These are phyloP conservation scores for Heteromurus nitidus DNA, from an alignment of 2,888 invertebrate species.

Conservation along the genomic window DNA sequence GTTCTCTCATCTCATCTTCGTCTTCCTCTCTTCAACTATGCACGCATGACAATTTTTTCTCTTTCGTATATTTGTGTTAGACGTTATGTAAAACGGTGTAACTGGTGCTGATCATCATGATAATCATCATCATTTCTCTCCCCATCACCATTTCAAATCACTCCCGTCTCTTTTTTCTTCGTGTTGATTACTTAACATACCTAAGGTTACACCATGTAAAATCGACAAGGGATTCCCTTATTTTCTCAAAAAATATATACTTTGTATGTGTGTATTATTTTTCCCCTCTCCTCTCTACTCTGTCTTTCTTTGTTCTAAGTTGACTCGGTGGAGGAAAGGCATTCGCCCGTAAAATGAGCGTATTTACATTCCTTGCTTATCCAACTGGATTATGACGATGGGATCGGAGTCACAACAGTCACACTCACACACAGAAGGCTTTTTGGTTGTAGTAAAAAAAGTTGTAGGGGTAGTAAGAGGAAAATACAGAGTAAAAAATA, in stretches of 20 bases:
- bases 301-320: too few relatives aligned
- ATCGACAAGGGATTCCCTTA: slow-evolving; percentile 47
- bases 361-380: slow-evolving; percentile 61
- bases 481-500: too few relatives aligned
- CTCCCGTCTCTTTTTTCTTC: slow-evolving; percentile 25
- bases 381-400: slow-evolving; percentile 53
- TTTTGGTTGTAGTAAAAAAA: neutral
- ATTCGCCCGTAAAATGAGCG: slow-evolving; percentile 59
- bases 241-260: slow-evolving; percentile 16
- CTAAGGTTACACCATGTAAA: slow-evolving; percentile 53
- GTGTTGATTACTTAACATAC: slow-evolving; percentile 48
- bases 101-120: slow-evolving; percentile 3
- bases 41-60: neutral
- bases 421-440: neutral
- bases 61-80: slow-evolving; percentile 8
- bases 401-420: slow-evolving; percentile 29
- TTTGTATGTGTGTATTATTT: neutral
- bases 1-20: too few relatives aligned
- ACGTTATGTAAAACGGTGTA: slow-evolving; percentile 8
- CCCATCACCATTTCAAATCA: slow-evolving; percentile 26
- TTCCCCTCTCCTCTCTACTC: neutral
- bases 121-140: slow-evolving; percentile 34
- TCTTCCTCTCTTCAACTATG: too few relatives aligned
- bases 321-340: slow-evolving; percentile 32
- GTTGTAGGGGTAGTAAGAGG: neutral